Evolutionary conservation across 2,888 invertebrate genomes (phyloP).

Genomic region (Drosophila meridionalis): DNA sequence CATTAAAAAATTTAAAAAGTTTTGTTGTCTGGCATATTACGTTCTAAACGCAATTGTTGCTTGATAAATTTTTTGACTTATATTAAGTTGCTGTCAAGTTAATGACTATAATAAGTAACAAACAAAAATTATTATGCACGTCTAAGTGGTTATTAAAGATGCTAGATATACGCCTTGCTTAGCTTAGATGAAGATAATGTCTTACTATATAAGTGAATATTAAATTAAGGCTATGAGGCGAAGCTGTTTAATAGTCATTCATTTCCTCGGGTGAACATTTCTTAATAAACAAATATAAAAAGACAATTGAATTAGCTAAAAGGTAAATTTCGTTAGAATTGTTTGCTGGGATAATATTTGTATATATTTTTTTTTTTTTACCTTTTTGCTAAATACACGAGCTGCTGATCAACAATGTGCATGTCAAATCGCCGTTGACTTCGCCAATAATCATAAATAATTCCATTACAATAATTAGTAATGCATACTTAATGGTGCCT

Average conservation of each 20-base stretch:
- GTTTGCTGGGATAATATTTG: slow-evolving; percentile 40
- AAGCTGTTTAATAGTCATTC: slow-evolving; percentile 19
- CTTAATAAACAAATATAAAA: slow-evolving; percentile 17
- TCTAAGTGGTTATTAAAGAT: slow-evolving; percentile 26
- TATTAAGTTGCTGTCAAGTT: slow-evolving; percentile 31
- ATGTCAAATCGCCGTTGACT: slow-evolving; percentile 36
- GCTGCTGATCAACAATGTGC: slow-evolving; percentile 47
- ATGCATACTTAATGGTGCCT: slow-evolving; percentile 67
- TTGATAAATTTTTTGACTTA: neutral
- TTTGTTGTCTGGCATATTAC: neutral
- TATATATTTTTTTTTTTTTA: slow-evolving; percentile 18
- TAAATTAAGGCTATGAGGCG: slow-evolving; percentile 3
- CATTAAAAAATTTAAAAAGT: neutral
- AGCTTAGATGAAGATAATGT: slow-evolving; percentile 29
- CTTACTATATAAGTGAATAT: slow-evolving; percentile 23
- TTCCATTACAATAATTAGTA: slow-evolving; percentile 72
- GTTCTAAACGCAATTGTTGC: slow-evolving; percentile 1
- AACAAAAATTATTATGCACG: neutral
- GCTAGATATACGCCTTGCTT: slow-evolving; percentile 3
- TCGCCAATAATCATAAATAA: slow-evolving; percentile 67
- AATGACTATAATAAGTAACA: slow-evolving; percentile 22
- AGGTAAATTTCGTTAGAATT: slow-evolving; percentile 26
- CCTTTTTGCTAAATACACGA: slow-evolving; percentile 29
- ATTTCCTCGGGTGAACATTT: slow-evolving; percentile 14
- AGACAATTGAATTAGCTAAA: slow-evolving; percentile 42